These are phyloP conservation scores for Nycticryphes semicollaris DNA, from an alignment of 2,113 vertebrate species.

Conservation along the genomic window DNA sequence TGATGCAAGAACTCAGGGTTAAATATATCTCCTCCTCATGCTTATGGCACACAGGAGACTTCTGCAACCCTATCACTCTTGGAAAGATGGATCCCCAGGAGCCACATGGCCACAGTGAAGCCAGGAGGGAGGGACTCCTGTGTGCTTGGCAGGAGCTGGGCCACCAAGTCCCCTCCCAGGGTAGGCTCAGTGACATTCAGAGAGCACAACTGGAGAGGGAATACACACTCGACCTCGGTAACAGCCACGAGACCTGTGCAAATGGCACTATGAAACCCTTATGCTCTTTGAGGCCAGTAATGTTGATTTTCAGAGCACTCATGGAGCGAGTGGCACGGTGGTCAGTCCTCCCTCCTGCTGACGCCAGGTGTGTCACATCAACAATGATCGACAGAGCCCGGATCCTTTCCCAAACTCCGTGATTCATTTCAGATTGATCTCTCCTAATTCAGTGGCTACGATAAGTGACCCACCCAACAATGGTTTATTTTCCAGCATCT, in stretches of 20 bases:
- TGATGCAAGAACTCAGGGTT: not conserved
- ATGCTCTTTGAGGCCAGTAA: fast-evolving
- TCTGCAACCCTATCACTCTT: not conserved
- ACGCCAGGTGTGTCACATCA: fast-evolving
- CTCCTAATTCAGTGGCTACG: not conserved
- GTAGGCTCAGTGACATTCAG: fast-evolving
- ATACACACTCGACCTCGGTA: fast-evolving
- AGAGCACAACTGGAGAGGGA: not conserved
- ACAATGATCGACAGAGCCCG: not conserved
- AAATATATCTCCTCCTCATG: not conserved
- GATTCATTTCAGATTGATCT: not conserved
- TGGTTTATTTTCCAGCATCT: not conserved
- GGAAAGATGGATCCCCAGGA: fast-evolving
- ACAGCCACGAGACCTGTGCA: fast-evolving
- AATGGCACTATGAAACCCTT: fast-evolving
- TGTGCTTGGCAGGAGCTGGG: not conserved
- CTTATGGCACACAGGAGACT: not conserved
- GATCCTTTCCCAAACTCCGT: fast-evolving
- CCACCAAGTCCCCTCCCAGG: fast-evolving
- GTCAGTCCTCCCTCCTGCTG: not conserved
- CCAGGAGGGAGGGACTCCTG: fast-evolving
- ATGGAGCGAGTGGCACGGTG: fast-evolving
- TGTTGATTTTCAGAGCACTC: not conserved
- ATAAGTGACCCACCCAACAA: not conserved
- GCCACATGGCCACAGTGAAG: fast-evolving